Percentiles rank a stretch among this genome's conserved stretches.
phyloP scores from a whole-genome alignment of 1,140 invertebrate species.

The Cyclargus thomasi region DNA sequence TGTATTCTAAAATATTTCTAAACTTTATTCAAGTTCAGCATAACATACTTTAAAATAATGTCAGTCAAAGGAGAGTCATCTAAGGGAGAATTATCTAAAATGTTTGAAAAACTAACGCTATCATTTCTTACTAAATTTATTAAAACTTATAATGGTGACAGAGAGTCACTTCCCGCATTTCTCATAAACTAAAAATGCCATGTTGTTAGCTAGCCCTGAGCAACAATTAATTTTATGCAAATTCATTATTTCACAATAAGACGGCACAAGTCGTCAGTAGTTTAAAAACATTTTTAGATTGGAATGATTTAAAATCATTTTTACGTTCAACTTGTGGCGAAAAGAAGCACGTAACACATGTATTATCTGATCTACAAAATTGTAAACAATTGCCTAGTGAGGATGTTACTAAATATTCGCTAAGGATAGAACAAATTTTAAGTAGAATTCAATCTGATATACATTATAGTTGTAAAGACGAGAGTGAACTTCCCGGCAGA shows the following conservation, averaged over 20 bases:
- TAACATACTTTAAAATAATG: neutral
- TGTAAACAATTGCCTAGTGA: neutral
- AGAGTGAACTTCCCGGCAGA: neutral
- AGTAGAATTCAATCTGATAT: neutral
- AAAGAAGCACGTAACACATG: neutral
- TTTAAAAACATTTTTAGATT: slow-evolving; percentile 21
- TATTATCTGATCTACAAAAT: neutral
- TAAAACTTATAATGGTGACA: slow-evolving; percentile 24
- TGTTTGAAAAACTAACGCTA: slow-evolving; percentile 17
- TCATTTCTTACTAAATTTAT: slow-evolving; percentile 27
- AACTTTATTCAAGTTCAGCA: too few species aligned
- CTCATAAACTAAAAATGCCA: slow-evolving; percentile 28
- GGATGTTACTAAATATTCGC: neutral
- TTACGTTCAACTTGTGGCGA: neutral
- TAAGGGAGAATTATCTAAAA: neutral
- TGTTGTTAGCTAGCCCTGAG: slow-evolving; percentile 18
- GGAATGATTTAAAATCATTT: too few species aligned
- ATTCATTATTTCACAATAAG: slow-evolving; percentile 27
- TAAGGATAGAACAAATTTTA: neutral
- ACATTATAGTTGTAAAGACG: neutral
- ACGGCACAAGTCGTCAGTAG: slow-evolving; percentile 25
- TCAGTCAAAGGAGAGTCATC: neutral
- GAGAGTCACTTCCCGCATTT: slow-evolving; percentile 25
- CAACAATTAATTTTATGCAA: slow-evolving; percentile 27
- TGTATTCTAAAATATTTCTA: too few species aligned